Evolutionary conservation across 2,113 vertebrate genomes (phyloP), one percentile per base, ranked within the genome.

Genomic region (Notarius quadriscutis): DNA sequence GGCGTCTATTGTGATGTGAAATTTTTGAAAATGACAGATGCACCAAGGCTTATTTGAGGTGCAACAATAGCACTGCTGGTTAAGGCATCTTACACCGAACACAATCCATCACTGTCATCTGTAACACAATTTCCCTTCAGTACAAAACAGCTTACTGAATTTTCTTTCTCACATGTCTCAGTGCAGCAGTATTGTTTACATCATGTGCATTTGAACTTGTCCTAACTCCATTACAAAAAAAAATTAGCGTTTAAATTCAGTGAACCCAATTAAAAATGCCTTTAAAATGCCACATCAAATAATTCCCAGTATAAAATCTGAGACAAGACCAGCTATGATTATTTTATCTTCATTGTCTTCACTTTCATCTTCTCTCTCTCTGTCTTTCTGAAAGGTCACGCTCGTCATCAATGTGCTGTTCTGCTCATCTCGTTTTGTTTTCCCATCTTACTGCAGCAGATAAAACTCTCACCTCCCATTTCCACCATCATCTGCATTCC

Each of bases 401-500:
- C 74, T 10, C 71, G 48, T 74, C 50, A 41, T 86, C 87, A 83
- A 11, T 51, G 48, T 85, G 78, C 67, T 7, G 55, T 74, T 69
- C 50, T 75, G 79, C 22, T 81, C 71, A 25, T 22, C 51, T 81
- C 14, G 34, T 83, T 88, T 91, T 84, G 91, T 89, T 86, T 78
- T 85, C 82, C 84, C 77, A 72, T 58, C 80, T 77, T 27, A 79
- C 84, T 88, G 51, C 84, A 65, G 67, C 48, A 81, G 81, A 91
- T 88, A 30, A 83, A 89, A 67, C 83, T 91, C 84, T 87, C 87
- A 87, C 85, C 89, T 86, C 62, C 78, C 77, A 88, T 91, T 91
- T 87, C 65, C 82, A 87, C 79, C 84, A 71, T 60, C 86, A 82
- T 84, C 88, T 84, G 82, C 92, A 92, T 94, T 93, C 92, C 89